Evolutionary conservation across 2,888 invertebrate genomes (phyloP), one percentile per base, ranked within the genome.

Genomic region (Notocelia uddmanniana): DNA sequence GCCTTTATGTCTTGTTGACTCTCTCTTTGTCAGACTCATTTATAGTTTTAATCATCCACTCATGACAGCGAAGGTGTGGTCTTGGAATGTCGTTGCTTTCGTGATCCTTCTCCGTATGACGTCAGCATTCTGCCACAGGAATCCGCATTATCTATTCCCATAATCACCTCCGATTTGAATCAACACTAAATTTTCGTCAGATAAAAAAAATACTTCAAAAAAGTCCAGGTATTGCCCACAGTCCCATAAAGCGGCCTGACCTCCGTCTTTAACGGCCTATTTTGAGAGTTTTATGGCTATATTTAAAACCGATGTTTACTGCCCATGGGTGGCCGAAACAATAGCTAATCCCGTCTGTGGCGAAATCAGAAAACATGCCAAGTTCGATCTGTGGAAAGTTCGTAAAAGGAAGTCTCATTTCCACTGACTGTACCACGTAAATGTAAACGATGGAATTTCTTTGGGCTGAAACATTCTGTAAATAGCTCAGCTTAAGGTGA

Each of bases 201-300:
- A 48, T 19, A 59, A 50, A 62, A 62, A 62, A 64, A 10, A 21
- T 26, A 19, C 8, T 2, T 9, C 2, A 58, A 60, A 67, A 67
- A 72, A 55, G 19, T 37, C 26, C 52, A 60, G 69, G 69, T 69
- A 72, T 67, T 72, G 59, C 59, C 21, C 67, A 66, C 26, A 18
- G 60, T 34, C 57, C 54, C 76, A 76, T 77, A 79, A 79, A 80
- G 41, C 18, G 74, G 75, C 73, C 75, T 74, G 74, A 75, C 74
- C 74, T 76, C 74, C 68, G 60, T 57, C 37, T 62, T 76, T 87
- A 82, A 88, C 86, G 85, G 81, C 79, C 81, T 81, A 81, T 83
- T 84, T 80, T 78, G 77, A 79, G 74, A 60, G 76, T 83, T 86
- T 85, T 84, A 83, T 78, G 79, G 82, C 77, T 83, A 81, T 78